Conservation (phyloP, 2,888 invertebrate species). For the Synanthedon andrenaeformis region DNA sequence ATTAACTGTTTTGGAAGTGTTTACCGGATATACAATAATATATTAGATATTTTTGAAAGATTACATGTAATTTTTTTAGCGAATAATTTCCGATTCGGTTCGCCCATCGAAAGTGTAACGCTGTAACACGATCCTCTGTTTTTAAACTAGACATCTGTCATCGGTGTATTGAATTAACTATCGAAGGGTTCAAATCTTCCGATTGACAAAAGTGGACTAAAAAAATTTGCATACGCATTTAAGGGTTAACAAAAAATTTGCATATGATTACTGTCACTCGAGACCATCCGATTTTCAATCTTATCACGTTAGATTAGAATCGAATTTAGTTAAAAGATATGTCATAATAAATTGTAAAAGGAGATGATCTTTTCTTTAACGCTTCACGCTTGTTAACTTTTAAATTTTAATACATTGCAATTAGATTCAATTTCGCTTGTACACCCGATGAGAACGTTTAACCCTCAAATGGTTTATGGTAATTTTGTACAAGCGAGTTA, state of each 20-base stretch:
- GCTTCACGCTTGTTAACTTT: neutral
- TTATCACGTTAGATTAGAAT: constrained; percentile 9
- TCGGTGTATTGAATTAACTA: constrained; percentile 53
- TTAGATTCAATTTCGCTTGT: constrained; percentile 13
- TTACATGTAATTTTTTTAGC: neutral
- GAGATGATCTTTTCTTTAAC: constrained; percentile 12
- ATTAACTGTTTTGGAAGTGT: too few species aligned
- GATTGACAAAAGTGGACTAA: constrained; percentile 15
- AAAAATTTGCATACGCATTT: constrained; percentile 61
- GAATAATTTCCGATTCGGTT: constrained; percentile 12
- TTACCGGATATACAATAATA: too few species aligned
- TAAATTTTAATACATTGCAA: neutral
- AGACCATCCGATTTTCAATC: constrained; percentile 11
- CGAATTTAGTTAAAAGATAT: constrained; percentile 4
- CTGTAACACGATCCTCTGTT: constrained; percentile 45
- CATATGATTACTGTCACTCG: constrained; percentile 26
- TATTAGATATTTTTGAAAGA: too few species aligned
- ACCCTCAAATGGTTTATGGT: constrained; percentile 60
- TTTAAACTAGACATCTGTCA: constrained; percentile 57
- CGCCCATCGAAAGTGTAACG: constrained; percentile 11
- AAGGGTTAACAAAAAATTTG: constrained; percentile 46
- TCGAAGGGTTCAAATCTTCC: constrained; percentile 21
- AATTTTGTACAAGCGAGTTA: constrained; percentile 51
- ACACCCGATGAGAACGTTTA: constrained; percentile 12
- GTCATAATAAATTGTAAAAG: constrained; percentile 6